Percentiles rank a stretch among this genome's conserved stretches.
Evolutionary conservation across 2,797 vertebrate species (phyloP).

Genomic region (Chrysocyon brachyurus): DNA sequence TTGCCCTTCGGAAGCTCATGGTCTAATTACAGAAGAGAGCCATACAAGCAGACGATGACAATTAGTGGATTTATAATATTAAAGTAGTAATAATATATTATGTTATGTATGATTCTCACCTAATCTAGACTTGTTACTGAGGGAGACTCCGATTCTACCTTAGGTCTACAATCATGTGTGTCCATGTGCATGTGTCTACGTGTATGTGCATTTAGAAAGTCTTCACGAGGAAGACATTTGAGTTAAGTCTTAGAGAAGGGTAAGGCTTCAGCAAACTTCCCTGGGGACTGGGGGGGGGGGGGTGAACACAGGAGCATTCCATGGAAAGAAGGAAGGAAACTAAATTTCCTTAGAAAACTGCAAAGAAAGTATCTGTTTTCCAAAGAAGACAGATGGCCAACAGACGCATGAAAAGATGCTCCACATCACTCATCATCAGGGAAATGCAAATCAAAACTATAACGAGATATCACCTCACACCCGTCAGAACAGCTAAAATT

Average conservation of each 20-base stretch:
- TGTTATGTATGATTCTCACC: neutral
- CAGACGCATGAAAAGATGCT: neutral
- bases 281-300: no score
- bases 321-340: neutral
- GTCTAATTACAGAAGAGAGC: neutral
- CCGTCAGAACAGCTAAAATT: neutral
- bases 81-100: slow-evolving; percentile 22
- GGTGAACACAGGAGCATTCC: neutral
- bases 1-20: neutral
- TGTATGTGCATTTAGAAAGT: neutral
- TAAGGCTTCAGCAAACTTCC: neutral
- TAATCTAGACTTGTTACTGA: neutral
- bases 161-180: neutral
- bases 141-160: neutral
- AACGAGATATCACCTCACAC: neutral
- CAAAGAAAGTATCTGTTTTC: neutral
- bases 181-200: neutral
- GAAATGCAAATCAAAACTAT: neutral
- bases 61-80: neutral
- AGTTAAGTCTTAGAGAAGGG: neutral
- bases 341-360: neutral
- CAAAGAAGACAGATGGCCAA: neutral
- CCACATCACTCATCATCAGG: neutral
- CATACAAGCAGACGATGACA: neutral
- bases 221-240: neutral